Base-by-base conservation (phyloP, 30 jellyfish, hydroid and myxozoan species). In the Hydractinia echinata region DNA sequence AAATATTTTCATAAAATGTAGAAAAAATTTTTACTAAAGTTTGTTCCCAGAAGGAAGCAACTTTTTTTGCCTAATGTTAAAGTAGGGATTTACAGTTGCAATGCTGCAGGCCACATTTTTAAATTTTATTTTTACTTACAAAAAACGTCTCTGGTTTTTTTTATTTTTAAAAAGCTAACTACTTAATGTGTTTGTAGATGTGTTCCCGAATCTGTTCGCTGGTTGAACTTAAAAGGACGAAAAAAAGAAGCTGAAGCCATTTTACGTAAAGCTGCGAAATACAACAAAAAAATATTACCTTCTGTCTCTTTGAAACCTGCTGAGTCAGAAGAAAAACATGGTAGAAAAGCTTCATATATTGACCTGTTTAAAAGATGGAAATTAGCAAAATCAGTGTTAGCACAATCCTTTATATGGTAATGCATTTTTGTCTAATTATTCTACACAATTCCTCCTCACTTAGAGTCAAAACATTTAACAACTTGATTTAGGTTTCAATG, bases 171-270 rank as follows among this genome's bases (percentile, higher is more conserved):
- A 30, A 30, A 30, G 44, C 44, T 30, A 30, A 30, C 44, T 30
- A 30, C 44, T 64, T 64, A 64, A 13, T 53, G 6, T 19, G 13
- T 14, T 54, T 30, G 51, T 53, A 88, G 96, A 21, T 84, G 84
- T 62, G 61, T 84, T 21, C 79, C 95, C 20, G 96, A 89, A 80
- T 89, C 96, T 5, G 77, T 88, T 58, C 84, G 95, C 39, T 89
- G 96, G 96, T 72, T 89, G 70, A 71, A 72, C n/a, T 58, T 83
- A 19, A 89, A 84, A 53, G 89, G 93, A 8, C 62, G 70, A 4
- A 55, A 77, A 20, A 78, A 77, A 14, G 58, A 61, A 64, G 83
- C 96, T 21, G 62, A 62, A 79, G 64, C 72, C 30, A 76, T 84
- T 4, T 54, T 89, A 19, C 76, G 55, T 9, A 83, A 66, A 71